Evolutionary conservation across 2,113 vertebrate genomes (phyloP).

Genomic region (Candoia aspera): DNA sequence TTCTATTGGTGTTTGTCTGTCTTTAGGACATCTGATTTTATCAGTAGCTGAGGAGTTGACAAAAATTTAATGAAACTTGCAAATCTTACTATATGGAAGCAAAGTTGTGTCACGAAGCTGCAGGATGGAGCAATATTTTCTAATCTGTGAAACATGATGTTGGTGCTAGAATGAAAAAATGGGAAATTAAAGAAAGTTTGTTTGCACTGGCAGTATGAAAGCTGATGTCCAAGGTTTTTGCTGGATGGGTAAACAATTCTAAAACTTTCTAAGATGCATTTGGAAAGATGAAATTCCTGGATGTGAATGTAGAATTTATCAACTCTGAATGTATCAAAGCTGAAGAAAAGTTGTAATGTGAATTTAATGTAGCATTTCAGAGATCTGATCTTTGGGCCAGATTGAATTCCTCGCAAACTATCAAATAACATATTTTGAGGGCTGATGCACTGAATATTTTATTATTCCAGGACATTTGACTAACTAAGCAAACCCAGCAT

Average conservation of each 20-base stretch:
- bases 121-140: constrained; percentile 52
- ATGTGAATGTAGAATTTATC: neutral
- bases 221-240: neutral
- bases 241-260: neutral
- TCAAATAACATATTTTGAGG: neutral
- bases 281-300: neutral
- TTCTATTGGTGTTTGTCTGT: constrained; percentile 18
- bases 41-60: constrained; percentile 46
- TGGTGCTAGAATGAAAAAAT: constrained; percentile 41
- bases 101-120: constrained; percentile 48
- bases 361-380: neutral
- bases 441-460: neutral
- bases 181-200: constrained; percentile 28
- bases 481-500: neutral
- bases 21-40: constrained; percentile 56
- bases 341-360: neutral
- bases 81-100: constrained; percentile 59
- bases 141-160: constrained; percentile 47
- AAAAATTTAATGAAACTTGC: constrained; percentile 52
- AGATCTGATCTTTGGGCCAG: neutral
- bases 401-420: neutral
- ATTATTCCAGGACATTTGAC: neutral
- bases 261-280: neutral
- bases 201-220: neutral
- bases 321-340: neutral